phyloP scores from a whole-genome alignment of 2,113 vertebrate species.

The Archilochus colubris region DNA sequence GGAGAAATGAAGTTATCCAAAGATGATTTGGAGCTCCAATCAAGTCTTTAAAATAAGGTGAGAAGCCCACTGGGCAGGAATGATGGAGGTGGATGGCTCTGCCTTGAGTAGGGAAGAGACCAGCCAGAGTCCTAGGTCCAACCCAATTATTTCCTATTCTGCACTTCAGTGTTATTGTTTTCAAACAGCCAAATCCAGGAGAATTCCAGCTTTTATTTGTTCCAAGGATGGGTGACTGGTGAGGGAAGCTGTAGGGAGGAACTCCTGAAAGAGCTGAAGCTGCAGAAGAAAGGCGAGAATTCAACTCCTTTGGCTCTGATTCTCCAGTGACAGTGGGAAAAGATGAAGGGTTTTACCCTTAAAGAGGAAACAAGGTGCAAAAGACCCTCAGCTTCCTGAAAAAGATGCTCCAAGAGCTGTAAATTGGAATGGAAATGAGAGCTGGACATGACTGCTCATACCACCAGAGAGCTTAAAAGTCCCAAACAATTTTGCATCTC shows the following conservation, averaged over 20 bases:
- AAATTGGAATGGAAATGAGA: background rate
- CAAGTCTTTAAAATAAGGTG: background rate
- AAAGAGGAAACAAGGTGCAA: background rate
- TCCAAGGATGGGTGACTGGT: background rate
- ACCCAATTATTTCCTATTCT: background rate
- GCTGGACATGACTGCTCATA: background rate
- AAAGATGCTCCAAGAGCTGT: background rate
- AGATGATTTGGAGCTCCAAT: background rate
- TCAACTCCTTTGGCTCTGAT: background rate
- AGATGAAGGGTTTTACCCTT: background rate
- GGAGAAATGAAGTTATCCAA: background rate
- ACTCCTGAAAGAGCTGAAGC: background rate
- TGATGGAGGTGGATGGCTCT: background rate
- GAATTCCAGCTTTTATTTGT: background rate
- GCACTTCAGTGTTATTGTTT: too few relatives aligned
- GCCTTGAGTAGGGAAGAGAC: background rate
- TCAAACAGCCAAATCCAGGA: too few relatives aligned
- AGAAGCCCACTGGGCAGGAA: background rate
- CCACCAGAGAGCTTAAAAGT: background rate
- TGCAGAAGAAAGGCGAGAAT: background rate
- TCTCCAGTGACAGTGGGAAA: background rate
- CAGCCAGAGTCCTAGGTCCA: fast-evolving
- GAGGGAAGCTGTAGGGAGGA: background rate
- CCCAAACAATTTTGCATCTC: background rate
- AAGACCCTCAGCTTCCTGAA: background rate